Base-by-base conservation (phyloP, 2,888 invertebrate species). In the Spicauda simplicius region DNA sequence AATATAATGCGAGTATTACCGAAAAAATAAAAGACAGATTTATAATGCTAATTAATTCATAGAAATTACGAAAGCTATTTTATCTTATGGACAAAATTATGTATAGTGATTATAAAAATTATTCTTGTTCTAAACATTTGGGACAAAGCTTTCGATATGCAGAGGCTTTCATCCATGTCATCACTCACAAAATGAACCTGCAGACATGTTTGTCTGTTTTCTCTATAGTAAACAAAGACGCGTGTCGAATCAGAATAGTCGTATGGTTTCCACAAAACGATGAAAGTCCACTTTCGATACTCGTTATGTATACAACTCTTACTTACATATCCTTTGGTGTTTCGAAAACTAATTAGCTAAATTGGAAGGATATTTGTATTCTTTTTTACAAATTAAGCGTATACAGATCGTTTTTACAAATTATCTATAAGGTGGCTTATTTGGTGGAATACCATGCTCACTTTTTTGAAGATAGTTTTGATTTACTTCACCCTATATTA, bases 221-320 rank as follows among this genome's bases (percentile, higher is more conserved):
- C 61, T 56, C 60, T 61, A 61, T 67, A 48, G 66, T 50, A 55
- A 60, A 67, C 41, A 61, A 59, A 71, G 68, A 75, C 73, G 74
- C 71, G 71, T 53, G 69, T 70, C 71, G 74, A 71, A 74, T 78
- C 56, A n/a, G 59, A 76, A 73, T 70, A 57, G 52, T 25, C 64
- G 61, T 69, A 68, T 69, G 68, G 76, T 77, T 78, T 78, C 78
- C 75, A 72, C 69, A 75, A 75, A 76, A 74, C 71, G 71, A 67
- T 62, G 76, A 78, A 79, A 77, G 79, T 70, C 30, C 30, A 61
- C 76, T 74, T 77, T 78, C 78, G 55, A 70, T 58, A 70, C 69
- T 19, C 14, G 19, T 48, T 33, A 10, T 33, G 33, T 33, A 7
- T 30, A 8, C 37, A 1, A 61, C 55, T 45, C 60, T 14, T 48